phyloP scores from a whole-genome alignment of 2,797 vertebrate genomes.

The Phrynocephalus vlangalii region DNA sequence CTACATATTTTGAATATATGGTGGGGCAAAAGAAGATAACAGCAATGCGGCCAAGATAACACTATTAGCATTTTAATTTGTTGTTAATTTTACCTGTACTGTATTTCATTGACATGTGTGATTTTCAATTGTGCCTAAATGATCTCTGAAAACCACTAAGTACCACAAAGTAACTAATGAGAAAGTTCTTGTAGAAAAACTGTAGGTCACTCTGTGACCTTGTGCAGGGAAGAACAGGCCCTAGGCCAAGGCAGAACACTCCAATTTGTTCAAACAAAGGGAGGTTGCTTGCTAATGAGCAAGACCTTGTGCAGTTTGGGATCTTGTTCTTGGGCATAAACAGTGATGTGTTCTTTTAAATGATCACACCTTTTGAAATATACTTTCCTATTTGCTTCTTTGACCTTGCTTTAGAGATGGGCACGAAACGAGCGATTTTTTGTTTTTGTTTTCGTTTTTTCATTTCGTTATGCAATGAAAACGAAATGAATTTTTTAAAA shows the following conservation, averaged over 20 bases:
- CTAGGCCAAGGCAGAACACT: not conserved
- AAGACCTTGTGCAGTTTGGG: not conserved
- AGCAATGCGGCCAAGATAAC: no score
- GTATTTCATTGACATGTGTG: no score
- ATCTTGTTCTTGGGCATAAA: constrained; percentile 11
- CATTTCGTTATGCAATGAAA: no score
- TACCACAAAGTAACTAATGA: not conserved
- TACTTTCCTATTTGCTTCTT: constrained; percentile 3
- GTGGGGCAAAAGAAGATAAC: no score
- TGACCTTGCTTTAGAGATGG: constrained; percentile 9
- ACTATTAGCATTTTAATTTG: no score
- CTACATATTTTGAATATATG: no score
- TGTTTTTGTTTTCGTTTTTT: no score
- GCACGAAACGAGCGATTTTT: no score
- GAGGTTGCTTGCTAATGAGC: constrained; percentile 6
- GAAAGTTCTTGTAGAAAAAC: not conserved
- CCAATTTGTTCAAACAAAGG: constrained; percentile 16
- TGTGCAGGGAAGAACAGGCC: not conserved
- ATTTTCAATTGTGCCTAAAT: no score
- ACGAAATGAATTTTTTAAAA: no score
- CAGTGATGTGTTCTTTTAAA: constrained; percentile 1
- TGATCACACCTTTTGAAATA: constrained; percentile 22
- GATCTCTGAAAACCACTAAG: not conserved
- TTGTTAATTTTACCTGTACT: no score
- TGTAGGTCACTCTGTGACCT: constrained; percentile 5